Conservation (phyloP, 1,140 invertebrate species). For the Nephila pilipes region DNA sequence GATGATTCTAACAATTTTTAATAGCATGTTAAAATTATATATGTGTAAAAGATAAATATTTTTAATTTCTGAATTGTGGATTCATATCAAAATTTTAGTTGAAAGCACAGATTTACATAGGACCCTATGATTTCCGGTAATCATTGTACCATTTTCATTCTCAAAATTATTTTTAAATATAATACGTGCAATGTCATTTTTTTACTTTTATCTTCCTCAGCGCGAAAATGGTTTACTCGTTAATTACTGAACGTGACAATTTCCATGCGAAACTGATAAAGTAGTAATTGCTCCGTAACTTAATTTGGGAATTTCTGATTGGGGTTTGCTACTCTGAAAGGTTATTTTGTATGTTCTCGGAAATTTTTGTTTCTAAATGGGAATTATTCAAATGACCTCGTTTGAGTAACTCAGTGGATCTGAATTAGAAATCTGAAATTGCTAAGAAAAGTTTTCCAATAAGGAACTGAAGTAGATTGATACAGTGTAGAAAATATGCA, state of each 20-base stretch:
- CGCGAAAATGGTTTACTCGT: neutral
- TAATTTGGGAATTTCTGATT: slow-evolving; percentile 27
- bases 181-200: neutral
- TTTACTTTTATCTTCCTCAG: neutral
- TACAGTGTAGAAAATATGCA: neutral
- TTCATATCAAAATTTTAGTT: too few species aligned
- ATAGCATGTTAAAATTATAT: too few species aligned
- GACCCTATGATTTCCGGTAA: neutral
- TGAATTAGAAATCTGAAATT: neutral
- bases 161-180: neutral
- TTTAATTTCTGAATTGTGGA: too few species aligned
- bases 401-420: neutral
- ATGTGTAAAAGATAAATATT: too few species aligned
- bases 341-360: neutral
- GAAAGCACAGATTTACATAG: too few species aligned
- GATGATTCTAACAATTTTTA: too few species aligned
- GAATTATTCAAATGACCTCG: neutral
- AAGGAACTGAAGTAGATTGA: neutral
- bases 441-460: slow-evolving; percentile 5
- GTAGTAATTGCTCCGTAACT: slow-evolving; percentile 17
- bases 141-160: neutral
- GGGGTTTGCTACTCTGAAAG: neutral
- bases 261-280: slow-evolving; percentile 4
- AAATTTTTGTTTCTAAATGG: neutral
- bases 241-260: slow-evolving; percentile 16